phyloP scores from a whole-genome alignment of 2,113 vertebrate species.

The Bos indicus region DNA sequence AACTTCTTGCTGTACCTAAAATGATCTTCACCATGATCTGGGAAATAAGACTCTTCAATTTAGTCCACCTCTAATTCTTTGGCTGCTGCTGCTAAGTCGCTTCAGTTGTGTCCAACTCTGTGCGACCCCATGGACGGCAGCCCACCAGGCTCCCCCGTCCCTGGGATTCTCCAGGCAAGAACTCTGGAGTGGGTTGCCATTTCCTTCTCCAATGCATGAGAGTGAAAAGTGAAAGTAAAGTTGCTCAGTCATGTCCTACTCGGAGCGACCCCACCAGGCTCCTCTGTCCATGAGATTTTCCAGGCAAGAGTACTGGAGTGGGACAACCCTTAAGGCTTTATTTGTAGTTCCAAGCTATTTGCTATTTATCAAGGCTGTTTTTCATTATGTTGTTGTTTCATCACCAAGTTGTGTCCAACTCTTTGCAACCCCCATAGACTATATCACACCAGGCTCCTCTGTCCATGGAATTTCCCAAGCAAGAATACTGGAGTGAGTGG shows the following conservation, averaged over 20 bases:
- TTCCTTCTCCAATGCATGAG: too few species aligned
- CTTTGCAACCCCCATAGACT: neutral
- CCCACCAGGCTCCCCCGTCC: too few species aligned
- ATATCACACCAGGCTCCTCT: neutral
- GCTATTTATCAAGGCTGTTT: neutral
- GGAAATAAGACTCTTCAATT: neutral
- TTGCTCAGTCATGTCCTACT: too few species aligned
- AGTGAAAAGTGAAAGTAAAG: too few species aligned
- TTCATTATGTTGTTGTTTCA: neutral
- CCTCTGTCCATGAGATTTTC: too few species aligned
- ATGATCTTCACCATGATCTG: neutral
- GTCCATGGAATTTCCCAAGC: neutral
- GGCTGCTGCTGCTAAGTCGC: neutral
- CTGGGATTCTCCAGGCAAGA: too few species aligned
- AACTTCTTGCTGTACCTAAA: neutral
- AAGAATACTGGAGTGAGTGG: neutral
- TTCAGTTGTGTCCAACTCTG: rapidly evolving
- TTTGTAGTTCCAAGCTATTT: neutral
- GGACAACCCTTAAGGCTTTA: neutral
- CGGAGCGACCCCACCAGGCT: too few species aligned
- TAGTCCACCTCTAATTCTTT: neutral
- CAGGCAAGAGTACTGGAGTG: too few species aligned
- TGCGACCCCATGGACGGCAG: too few species aligned
- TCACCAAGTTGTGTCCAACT: neutral
- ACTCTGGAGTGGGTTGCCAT: too few species aligned